Evolutionary conservation across 2,888 invertebrate genomes (phyloP), one percentile per base, ranked within the genome.

Genomic region (Spilosoma lubricipeda): DNA sequence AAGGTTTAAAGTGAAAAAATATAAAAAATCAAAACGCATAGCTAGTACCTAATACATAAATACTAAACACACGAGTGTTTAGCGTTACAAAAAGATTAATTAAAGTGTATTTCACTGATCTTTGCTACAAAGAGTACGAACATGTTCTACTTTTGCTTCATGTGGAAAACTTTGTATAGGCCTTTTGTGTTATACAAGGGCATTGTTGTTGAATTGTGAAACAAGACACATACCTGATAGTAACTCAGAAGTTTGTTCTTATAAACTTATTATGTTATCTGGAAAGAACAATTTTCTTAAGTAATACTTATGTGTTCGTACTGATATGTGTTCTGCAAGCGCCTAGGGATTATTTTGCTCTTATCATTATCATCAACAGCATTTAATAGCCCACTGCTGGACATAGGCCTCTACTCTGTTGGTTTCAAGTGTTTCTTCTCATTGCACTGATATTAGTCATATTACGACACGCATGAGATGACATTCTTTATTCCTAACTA

Each of bases 151-250:
- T 80, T 80, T 73, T 67, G 67, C 68, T 75, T 71, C 67, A 77
- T 65, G 64, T 71, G 63, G 67, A 67, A 79, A 84, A 84, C 68
- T 84, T 82, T 52, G 39, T 74, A 39, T 82, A 68, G 77, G 77
- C 76, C 72, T 75, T 77, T 80, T 76, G 76, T 77, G 73, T 80
- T 77, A 76, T 63, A 64, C 48, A 75, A 74, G 74, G 65, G 71
- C 72, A 77, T 76, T 73, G 73, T 75, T 75, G 69, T 71, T 70
- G 65, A 74, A 39, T 65, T 71, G 63, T 69, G 71, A 76, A 75
- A 77, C 78, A 77, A 75, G 77, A 65, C 27, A 15, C 70, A 56
- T 72, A 42, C 65, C 63, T 73, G 83, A 83, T 77, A 80, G 75
- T 45, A 80, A 77, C 74, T 74, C 70, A 63, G 30, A 73, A 80